phyloP scores from a whole-genome alignment of 1,140 invertebrate species.

The Drosophila varians region DNA sequence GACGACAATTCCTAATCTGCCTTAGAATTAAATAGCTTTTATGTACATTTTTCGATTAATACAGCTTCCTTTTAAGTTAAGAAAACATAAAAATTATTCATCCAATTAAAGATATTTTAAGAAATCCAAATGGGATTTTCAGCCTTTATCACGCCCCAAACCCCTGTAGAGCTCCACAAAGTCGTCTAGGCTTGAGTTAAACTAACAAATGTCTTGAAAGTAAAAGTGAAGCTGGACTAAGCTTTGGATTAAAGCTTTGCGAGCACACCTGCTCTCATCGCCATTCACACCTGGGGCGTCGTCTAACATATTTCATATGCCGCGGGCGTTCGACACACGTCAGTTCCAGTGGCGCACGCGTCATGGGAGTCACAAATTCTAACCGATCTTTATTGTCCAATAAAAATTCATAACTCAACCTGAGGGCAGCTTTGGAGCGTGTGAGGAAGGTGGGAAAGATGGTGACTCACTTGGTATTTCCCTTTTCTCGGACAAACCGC shows the following conservation, averaged over 20 bases:
- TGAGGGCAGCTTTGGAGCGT: constrained; percentile 9
- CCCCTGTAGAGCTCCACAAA: neutral
- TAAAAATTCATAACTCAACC: neutral
- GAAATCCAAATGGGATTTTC: too few relatives aligned
- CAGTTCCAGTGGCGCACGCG: constrained; percentile 55
- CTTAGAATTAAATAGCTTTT: too few relatives aligned
- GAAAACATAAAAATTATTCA: too few relatives aligned
- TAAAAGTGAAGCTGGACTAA: constrained; percentile 55
- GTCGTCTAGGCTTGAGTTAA: neutral
- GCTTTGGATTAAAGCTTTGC: constrained; percentile 31
- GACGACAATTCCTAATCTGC: too few relatives aligned
- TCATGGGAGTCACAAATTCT: constrained; percentile 42
- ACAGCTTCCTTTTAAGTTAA: too few relatives aligned
- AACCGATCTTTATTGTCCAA: constrained; percentile 5
- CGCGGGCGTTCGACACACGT: constrained; percentile 29
- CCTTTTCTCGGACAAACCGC: constrained; percentile 43
- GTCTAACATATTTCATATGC: constrained; percentile 26
- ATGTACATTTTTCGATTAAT: too few relatives aligned
- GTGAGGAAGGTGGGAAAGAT: constrained; percentile 53
- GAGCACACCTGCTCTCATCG: constrained; percentile 9
- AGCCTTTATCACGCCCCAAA: neutral
- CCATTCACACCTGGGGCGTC: neutral
- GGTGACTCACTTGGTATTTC: constrained; percentile 58
- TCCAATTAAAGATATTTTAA: too few relatives aligned
- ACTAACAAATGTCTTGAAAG: constrained; percentile 42